A percentile compares a stretch with the other conserved stretches of the same genome.
Evolutionary conservation across 2,113 vertebrate species (phyloP).

Genomic region (Zapornia atra): DNA sequence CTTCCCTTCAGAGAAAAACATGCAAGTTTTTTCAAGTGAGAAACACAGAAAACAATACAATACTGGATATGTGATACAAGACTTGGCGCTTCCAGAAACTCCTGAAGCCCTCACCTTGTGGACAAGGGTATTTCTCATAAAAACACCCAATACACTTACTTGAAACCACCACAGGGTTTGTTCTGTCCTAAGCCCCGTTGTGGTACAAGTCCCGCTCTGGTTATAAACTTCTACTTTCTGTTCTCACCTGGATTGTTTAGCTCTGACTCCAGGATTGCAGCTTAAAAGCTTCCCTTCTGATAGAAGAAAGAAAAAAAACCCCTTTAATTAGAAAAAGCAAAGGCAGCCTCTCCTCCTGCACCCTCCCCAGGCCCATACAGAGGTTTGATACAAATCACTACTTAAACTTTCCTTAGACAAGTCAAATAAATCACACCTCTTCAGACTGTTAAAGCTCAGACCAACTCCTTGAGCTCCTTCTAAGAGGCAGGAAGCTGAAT

Average conservation of each 20-base stretch:
- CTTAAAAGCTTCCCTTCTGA: neutral
- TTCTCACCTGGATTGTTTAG: neutral
- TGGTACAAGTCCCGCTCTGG: neutral
- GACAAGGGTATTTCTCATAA: neutral
- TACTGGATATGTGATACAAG: rapidly evolving
- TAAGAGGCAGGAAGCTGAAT: neutral
- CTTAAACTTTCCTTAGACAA: neutral
- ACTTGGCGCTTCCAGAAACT: neutral
- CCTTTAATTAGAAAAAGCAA: neutral
- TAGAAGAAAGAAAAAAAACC: neutral
- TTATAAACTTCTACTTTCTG: neutral
- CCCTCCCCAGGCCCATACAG: neutral
- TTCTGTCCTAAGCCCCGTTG: neutral
- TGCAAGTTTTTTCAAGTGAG: neutral
- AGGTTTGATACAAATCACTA: neutral
- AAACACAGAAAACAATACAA: neutral
- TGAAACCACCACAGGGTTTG: neutral
- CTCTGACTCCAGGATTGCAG: neutral
- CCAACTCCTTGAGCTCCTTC: neutral
- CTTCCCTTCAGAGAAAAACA: neutral
- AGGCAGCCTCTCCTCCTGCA: neutral
- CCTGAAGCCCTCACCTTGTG: neutral
- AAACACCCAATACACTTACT: neutral
- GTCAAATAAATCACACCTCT: neutral
- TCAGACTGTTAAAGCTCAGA: neutral